Evolutionary conservation across 2,888 invertebrate species (phyloP), one percentile per base, ranked within the genome.

Genomic region (Chironomus riparius): DNA sequence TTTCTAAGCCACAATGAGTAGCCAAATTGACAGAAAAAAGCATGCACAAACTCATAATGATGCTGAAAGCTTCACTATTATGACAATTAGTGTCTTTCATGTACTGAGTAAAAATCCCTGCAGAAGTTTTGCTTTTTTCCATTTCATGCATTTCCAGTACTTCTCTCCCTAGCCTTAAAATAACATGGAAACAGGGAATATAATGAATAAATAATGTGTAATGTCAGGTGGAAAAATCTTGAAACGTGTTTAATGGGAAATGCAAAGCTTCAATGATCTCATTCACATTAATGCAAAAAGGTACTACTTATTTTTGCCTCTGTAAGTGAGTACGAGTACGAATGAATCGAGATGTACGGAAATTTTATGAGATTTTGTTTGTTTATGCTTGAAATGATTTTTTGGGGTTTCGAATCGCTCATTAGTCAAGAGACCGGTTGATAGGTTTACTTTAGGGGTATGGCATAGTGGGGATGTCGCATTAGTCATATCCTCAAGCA

Each of bases 191-290:
- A 7, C 10, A 21, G 18, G 12, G 56, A 71, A 15, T 56, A 3
- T 71, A n/a, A 50, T 71, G 71, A 71, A 48, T 50, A 48, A 71
- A 50, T 56, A 71, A 71, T 50, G 50, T 48, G 65, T 18, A 70
- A 70, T 70, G 70, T 70, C 70, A 47, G 38, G 70, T 70, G 18
- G 47, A 70, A 56, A 47, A 47, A 70, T 15, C 47, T 47, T 47
- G 47, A 70, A 18, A 47, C 47, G 70, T 70, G 70, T 70, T 70
- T 70, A 70, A 70, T 47, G 47, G 70, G 15, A 70, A 70, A 47
- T 56, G 56, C 15, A 56, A 56, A 56, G 18, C 56, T 56, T 56
- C 56, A 56, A 56, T 38, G 56, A n/a, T n/a, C n/a, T n/a, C 18
- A 7, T 18, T 56, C n/a, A 15, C 18, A 15, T 56, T 56, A 15